These are phyloP conservation scores for Helostoma temminkii DNA, from an alignment of 2,797 vertebrate genomes.

Conservation along the genomic window DNA sequence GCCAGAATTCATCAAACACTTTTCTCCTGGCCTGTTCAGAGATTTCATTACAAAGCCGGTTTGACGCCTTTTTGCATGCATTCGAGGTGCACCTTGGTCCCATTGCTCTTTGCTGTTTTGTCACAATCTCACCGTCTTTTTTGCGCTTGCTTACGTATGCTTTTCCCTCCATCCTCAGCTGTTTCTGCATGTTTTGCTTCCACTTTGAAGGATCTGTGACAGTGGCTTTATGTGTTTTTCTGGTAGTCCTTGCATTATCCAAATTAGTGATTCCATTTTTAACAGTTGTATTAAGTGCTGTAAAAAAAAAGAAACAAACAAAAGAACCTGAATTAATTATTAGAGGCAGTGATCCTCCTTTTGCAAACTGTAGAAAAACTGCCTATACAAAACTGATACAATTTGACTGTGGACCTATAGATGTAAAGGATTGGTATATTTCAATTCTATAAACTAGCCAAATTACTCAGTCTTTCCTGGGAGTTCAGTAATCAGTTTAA, in stretches of 20 bases:
- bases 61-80: slow-evolving; percentile 46
- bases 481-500: too few relatives aligned
- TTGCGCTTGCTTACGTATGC: slow-evolving; percentile 57
- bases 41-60: slow-evolving; percentile 57
- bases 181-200: slow-evolving; percentile 67
- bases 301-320: not conserved
- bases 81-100: slow-evolving; percentile 36
- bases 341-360: not conserved
- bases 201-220: slow-evolving; percentile 44
- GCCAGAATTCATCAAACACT: slow-evolving; percentile 61
- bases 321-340: not conserved
- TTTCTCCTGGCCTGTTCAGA: slow-evolving; percentile 31
- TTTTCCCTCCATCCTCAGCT: slow-evolving; percentile 66
- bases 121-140: slow-evolving; percentile 44
- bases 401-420: not conserved
- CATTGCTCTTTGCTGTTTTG: slow-evolving; percentile 49
- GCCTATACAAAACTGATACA: too few relatives aligned
- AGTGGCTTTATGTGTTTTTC: slow-evolving; percentile 36
- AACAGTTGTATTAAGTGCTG: slow-evolving; percentile 19
- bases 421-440: not conserved
- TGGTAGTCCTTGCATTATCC: slow-evolving; percentile 5
- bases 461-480: too few relatives aligned
- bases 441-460: not conserved
- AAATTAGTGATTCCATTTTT: slow-evolving; percentile 34
- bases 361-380: too few relatives aligned